A percentile compares a stretch with the other conserved stretches of the same genome.
phyloP scores from a whole-genome alignment of 92 coral and sea anemone species.

The Epizoanthus ramosus region DNA sequence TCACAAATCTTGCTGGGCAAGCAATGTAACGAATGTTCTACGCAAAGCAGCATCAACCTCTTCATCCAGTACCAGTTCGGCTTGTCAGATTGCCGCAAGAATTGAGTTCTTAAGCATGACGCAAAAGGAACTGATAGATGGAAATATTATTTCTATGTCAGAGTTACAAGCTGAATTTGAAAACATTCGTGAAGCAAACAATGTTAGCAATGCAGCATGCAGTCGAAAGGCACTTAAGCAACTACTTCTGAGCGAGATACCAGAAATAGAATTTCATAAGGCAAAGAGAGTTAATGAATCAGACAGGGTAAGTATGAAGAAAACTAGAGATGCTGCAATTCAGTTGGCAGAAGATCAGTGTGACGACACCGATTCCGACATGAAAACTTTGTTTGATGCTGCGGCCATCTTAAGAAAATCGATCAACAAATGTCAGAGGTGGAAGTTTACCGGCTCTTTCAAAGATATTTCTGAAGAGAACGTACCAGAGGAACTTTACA shows the following conservation, averaged over 20 bases:
- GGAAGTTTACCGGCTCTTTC: too few relatives aligned
- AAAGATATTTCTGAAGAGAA: too few relatives aligned
- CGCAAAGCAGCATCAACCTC: conserved; percentile 50
- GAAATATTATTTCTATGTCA: conserved; percentile 47
- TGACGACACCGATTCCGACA: background rate
- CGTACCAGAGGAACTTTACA: too few relatives aligned
- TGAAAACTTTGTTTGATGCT: conserved; percentile 73
- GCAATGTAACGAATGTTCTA: conserved; percentile 53
- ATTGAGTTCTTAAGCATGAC: conserved; percentile 51
- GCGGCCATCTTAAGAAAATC: conserved; percentile 63
- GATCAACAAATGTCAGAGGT: conserved; percentile 1
- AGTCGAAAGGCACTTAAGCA: background rate
- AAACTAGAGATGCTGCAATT: conserved; percentile 52
- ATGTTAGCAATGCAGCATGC: conserved; percentile 43
- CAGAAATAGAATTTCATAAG: too few relatives aligned
- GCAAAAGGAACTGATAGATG: conserved; percentile 11
- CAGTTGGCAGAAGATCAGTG: too few relatives aligned
- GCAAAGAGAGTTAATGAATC: background rate
- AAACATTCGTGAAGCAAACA: conserved; percentile 59
- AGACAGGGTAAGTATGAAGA: conserved; percentile 62
- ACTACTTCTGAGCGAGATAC: too few relatives aligned
- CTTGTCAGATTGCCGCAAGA: conserved; percentile 59
- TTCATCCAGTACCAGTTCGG: conserved; percentile 11
- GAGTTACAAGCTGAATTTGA: conserved; percentile 52
- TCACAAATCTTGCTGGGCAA: conserved; percentile 64